Evolutionary conservation across 1,140 invertebrate species (phyloP), one percentile per base, ranked within the genome.

Genomic region (Bacillus rossius): DNA sequence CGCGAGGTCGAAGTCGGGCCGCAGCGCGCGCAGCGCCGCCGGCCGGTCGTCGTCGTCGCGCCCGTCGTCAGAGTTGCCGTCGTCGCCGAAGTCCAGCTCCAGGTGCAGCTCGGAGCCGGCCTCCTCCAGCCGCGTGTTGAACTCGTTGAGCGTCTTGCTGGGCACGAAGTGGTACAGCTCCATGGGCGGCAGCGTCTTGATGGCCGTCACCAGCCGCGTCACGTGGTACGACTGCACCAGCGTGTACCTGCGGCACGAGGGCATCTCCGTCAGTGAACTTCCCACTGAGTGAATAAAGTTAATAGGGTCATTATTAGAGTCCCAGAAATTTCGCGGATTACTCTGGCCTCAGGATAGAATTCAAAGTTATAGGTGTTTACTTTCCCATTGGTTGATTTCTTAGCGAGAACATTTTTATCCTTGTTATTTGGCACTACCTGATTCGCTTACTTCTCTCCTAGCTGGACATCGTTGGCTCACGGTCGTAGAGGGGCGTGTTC

Each of bases 201-300:
- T 90, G 0, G 91, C 91, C 0, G 89, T 92, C 1, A 94, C 89
- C 41, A 92, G 71, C 64, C 89, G 79, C 0, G 91, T 92, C 8
- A 94, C 82, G 65, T 91, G 84, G 70, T 93, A 94, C 0, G 91
- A 92, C 75, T 95, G 91, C 1, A 92, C 87, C 25, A 94, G 75
- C 1, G 91, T 94, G 58, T 90, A 77, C 48, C 56, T 58, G 47
- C 20, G 16, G 5, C 65, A 64, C 8, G 73, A 75, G 20, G 43
- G 17, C 10, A 42, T 22, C 7, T 37, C 41, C 26, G n/a, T n/a
- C n/a, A n/a, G n/a, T n/a, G n/a, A n/a, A n/a, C n/a, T n/a, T n/a
- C n/a, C n/a, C n/a, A n/a, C n/a, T n/a, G n/a, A n/a, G n/a, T n/a
- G n/a, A n/a, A n/a, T n/a, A n/a, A n/a, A n/a, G n/a, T n/a, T n/a